Conservation (phyloP, 2,797 vertebrate species). For the Rhinatrema bivittatum region DNA sequence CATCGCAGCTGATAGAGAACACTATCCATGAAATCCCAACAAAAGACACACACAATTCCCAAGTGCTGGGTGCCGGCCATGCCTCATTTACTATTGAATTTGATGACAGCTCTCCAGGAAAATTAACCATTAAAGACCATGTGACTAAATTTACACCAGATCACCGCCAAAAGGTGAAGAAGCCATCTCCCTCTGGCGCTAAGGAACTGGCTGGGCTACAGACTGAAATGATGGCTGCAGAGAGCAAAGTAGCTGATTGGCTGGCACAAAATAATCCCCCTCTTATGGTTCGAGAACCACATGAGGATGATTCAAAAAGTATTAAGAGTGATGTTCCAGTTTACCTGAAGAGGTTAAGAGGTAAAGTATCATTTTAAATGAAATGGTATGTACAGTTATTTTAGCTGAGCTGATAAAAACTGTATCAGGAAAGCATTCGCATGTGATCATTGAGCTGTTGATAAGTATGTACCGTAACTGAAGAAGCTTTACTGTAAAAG, state of each 20-base stretch:
- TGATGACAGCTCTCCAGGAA: conserved; percentile 88
- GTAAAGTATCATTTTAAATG: too few species aligned
- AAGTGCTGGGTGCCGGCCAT: conserved; percentile 71
- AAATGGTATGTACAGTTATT: too few species aligned
- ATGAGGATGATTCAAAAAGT: conserved; percentile 93
- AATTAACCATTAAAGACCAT: conserved; percentile 96
- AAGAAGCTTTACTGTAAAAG: too few species aligned
- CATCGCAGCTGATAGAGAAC: conserved; percentile 63
- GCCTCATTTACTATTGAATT: conserved; percentile 98
- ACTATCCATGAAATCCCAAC: conserved; percentile 90
- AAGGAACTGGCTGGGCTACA: conserved; percentile 87
- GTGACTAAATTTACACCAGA: conserved; percentile 82
- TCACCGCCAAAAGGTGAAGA: conserved; percentile 80
- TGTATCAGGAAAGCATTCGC: too few species aligned
- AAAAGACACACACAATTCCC: conserved; percentile 76
- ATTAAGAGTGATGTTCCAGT: conserved; percentile 95
- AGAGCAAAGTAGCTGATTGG: conserved; percentile 97
- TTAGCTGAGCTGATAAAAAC: too few species aligned
- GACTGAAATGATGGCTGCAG: conserved; percentile 91
- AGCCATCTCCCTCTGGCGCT: conserved; percentile 58
- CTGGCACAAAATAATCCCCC: conserved; percentile 94
- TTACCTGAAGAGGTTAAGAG: conserved; percentile 92
- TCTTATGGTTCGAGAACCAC: conserved; percentile 78
- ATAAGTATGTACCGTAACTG: too few species aligned
- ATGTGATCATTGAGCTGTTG: too few species aligned